Conservation (phyloP, 1,140 invertebrate genomes). For the Leguminivora glycinivorella region DNA sequence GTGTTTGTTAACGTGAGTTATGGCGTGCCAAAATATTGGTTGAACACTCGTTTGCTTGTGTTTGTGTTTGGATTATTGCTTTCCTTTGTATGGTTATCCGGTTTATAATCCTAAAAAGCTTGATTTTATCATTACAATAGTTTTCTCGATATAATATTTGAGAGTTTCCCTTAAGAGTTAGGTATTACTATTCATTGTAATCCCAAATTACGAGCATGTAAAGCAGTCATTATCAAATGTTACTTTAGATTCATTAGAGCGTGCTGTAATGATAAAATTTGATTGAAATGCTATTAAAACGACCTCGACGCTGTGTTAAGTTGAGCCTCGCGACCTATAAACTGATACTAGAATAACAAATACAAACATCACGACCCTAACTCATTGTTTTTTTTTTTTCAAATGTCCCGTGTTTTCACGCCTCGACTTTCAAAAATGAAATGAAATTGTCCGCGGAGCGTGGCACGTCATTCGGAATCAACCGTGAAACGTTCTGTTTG, state of each 20-base stretch:
- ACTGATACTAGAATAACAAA: not conserved
- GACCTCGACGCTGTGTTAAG: not conserved
- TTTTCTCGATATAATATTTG: too few species aligned
- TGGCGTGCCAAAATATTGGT: slow-evolving; percentile 44
- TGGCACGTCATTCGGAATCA: slow-evolving; percentile 13
- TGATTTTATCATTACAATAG: too few species aligned
- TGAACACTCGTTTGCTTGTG: slow-evolving; percentile 45
- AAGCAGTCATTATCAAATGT: too few species aligned
- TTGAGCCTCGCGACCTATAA: not conserved
- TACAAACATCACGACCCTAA: not conserved
- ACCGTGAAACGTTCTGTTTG: slow-evolving; percentile 20
- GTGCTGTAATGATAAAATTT: too few species aligned
- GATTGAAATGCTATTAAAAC: not conserved
- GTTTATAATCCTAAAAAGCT: not conserved
- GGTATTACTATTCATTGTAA: too few species aligned
- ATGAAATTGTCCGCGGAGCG: slow-evolving; percentile 12
- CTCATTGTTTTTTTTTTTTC: slow-evolving; percentile 12
- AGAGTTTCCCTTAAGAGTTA: too few species aligned
- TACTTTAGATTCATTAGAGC: too few species aligned
- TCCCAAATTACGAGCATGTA: too few species aligned
- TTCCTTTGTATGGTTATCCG: not conserved
- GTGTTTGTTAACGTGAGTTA: slow-evolving; percentile 35
- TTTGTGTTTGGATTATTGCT: slow-evolving; percentile 31
- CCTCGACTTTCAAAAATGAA: slow-evolving; percentile 14
- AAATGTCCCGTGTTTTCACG: slow-evolving; percentile 11